phyloP scores from a whole-genome alignment of 2,113 vertebrate species.

The Pantherophis guttatus region DNA sequence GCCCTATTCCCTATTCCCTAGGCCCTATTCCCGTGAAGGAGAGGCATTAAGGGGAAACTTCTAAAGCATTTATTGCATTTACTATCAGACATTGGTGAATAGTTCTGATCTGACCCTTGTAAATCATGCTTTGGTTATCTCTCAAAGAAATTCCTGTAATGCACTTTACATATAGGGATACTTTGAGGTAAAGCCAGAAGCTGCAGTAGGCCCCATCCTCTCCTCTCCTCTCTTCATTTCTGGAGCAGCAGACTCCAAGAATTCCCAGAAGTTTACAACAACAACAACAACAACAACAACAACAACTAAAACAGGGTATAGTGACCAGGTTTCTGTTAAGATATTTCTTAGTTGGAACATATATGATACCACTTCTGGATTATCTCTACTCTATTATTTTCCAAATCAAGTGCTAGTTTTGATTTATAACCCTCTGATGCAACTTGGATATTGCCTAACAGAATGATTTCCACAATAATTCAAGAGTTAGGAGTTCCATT shows the following conservation, averaged over 20 bases:
- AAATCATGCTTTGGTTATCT: not conserved
- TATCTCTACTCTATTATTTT: too few relatives aligned
- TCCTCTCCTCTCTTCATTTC: not conserved
- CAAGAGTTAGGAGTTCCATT: too few relatives aligned
- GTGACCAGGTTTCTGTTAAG: not conserved
- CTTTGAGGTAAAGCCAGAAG: not conserved
- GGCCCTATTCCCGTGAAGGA: too few relatives aligned
- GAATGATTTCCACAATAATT: too few relatives aligned
- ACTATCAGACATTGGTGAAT: not conserved
- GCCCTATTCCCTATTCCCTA: too few relatives aligned
- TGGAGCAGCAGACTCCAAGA: not conserved
- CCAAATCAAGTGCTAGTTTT: too few relatives aligned
- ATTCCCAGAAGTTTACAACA: not conserved
- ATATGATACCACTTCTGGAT: too few relatives aligned
- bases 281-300: not conserved
- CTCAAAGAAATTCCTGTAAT: not conserved
- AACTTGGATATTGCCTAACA: too few relatives aligned
- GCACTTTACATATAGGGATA: not conserved
- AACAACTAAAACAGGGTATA: not conserved
- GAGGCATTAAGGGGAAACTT: too few relatives aligned
- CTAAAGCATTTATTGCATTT: not conserved
- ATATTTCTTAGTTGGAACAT: not conserved
- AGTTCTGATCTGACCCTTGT: not conserved
- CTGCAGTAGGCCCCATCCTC: not conserved
- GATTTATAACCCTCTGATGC: too few relatives aligned